Percentiles rank a stretch among this genome's conserved stretches.
Evolutionary conservation across 2,797 vertebrate genomes (phyloP).

Genomic region (Microhierax caerulescens): DNA sequence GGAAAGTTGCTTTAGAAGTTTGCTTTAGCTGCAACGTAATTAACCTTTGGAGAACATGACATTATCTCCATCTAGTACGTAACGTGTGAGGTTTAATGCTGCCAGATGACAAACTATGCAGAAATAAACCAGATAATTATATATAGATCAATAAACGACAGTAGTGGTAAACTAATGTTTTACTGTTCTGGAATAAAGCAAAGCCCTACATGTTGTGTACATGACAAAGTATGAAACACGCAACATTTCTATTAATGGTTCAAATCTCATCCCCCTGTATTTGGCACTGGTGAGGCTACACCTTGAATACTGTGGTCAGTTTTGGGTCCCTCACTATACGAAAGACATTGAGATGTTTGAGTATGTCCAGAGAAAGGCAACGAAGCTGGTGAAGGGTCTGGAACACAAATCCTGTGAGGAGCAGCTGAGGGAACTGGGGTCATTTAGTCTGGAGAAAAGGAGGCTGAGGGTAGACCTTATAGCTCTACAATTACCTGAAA

Average conservation of each 20-base stretch:
- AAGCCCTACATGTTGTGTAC: neutral
- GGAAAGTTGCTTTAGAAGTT: neutral
- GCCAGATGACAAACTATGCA: neutral
- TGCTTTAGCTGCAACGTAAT: neutral
- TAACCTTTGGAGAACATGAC: neutral
- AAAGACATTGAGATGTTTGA: neutral
- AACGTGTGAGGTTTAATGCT: neutral
- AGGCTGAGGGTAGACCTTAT: neutral
- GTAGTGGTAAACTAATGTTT: neutral
- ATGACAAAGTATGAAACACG: neutral
- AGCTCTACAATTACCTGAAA: neutral
- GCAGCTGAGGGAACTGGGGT: neutral
- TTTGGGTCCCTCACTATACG: neutral
- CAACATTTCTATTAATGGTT: neutral
- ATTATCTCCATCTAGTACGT: neutral
- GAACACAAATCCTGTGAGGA: neutral
- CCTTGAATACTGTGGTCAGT: neutral
- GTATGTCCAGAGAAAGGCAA: neutral
- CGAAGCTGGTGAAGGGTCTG: neutral
- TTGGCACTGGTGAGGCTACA: neutral
- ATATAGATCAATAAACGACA: neutral
- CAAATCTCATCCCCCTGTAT: neutral
- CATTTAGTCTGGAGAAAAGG: neutral
- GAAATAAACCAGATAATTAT: neutral
- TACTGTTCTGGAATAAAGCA: neutral